phyloP scores from a whole-genome alignment of 2,113 vertebrate species.

The Megaptera novaeangliae region DNA sequence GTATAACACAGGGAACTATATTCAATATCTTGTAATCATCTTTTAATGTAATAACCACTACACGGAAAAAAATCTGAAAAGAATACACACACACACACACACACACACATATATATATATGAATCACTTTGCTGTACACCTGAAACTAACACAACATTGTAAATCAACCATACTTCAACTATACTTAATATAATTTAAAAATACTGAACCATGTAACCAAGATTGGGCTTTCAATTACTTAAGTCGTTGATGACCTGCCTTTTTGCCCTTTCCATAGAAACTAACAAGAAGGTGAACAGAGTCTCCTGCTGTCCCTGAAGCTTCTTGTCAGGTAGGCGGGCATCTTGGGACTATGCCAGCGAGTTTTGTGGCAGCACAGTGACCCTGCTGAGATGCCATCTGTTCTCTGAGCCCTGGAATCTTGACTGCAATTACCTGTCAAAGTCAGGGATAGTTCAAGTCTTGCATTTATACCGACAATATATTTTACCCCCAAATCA shows the following conservation, averaged over 20 bases:
- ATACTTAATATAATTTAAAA: not conserved
- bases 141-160: not conserved
- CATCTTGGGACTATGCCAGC: not conserved
- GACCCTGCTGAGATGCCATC: conserved; percentile 1
- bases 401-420: not conserved
- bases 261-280: conserved; percentile 10
- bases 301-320: not conserved
- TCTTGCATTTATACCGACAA: not conserved
- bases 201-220: not conserved
- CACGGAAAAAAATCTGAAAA: too few species aligned
- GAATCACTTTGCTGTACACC: not conserved
- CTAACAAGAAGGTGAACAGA: not conserved
- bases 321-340: not conserved
- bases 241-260: not conserved
- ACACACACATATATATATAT: rapidly evolving
- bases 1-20: not conserved
- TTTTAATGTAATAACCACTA: too few species aligned
- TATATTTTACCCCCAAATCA: conserved; percentile 17
- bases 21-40: not conserved
- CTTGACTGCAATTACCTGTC: not conserved
- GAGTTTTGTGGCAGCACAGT: not conserved
- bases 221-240: not conserved
- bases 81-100: too few species aligned
- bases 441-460: not conserved
- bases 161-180: not conserved